Conservation (phyloP, 2,888 invertebrate species). For the Orthonychiurus folsomi region DNA sequence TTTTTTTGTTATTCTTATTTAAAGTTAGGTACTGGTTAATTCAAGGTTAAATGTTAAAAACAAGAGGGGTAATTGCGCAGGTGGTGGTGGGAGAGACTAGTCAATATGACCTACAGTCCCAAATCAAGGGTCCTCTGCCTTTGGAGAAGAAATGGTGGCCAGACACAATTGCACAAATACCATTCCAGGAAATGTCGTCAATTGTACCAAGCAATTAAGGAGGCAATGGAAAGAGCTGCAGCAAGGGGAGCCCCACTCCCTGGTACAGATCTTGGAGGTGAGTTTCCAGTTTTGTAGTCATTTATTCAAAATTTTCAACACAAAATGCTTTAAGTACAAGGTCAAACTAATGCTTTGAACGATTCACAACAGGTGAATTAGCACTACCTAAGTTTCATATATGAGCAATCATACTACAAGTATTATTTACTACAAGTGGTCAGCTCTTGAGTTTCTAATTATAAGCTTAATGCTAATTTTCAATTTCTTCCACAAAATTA, state of each 20-base stretch:
- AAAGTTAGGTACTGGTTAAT: too few species aligned
- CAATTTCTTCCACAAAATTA: too few species aligned
- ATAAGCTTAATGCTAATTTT: too few species aligned
- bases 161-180: slow-evolving; percentile 94
- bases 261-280: slow-evolving; percentile 76
- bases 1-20: background rate
- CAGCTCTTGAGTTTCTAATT: too few species aligned
- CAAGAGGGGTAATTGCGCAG: slow-evolving; percentile 49
- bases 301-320: too few species aligned
- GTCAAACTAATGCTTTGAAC: too few species aligned
- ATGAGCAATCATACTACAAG: too few species aligned
- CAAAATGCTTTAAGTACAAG: too few species aligned
- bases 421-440: too few species aligned
- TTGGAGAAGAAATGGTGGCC: slow-evolving; percentile 90
- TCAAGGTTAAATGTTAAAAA: too few species aligned
- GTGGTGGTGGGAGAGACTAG: slow-evolving; percentile 98
- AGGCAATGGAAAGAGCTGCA: slow-evolving; percentile 86
- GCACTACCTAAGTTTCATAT: too few species aligned
- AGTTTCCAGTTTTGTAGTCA: slow-evolving; percentile 75
- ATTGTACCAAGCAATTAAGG: slow-evolving; percentile 95
- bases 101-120: slow-evolving; percentile 99
- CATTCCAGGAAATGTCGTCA: slow-evolving; percentile 73
- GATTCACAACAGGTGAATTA: too few species aligned
- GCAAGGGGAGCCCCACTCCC: slow-evolving; percentile 63
- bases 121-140: slow-evolving; percentile 94